phyloP scores from a whole-genome alignment of 1,140 invertebrate species.

The Penaeus vannamei region DNA sequence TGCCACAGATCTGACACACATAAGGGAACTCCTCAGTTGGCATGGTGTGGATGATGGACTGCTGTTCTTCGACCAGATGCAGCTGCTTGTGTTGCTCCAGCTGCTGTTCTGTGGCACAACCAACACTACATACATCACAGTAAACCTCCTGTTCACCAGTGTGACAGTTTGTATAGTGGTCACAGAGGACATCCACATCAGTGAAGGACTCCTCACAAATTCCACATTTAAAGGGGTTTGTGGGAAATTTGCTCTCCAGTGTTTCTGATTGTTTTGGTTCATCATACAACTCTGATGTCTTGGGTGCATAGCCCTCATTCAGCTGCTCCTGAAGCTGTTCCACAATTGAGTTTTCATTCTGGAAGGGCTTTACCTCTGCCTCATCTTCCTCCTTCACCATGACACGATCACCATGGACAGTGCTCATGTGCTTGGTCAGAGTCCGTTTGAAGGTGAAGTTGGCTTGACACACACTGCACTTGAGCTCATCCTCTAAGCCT shows the following conservation, averaged over 20 bases:
- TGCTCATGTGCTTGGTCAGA: conserved; percentile 61
- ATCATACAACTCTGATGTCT: conserved; percentile 67
- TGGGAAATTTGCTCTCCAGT: conserved; percentile 64
- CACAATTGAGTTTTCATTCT: conserved; percentile 54
- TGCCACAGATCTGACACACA: conserved; percentile 74
- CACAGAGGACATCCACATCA: conserved; percentile 65
- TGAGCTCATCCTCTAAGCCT: conserved; percentile 52
- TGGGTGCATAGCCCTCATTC: conserved; percentile 67
- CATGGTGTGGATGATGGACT: conserved; percentile 62
- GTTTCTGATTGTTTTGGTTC: conserved; percentile 65
- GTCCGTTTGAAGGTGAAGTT: conserved; percentile 64
- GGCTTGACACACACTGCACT: conserved; percentile 65
- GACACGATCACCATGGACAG: conserved; percentile 55
- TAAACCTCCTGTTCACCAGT: conserved; percentile 65
- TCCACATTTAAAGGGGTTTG: conserved; percentile 66
- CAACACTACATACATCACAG: conserved; percentile 65
- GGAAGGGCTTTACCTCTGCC: conserved; percentile 25
- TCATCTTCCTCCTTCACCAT: conserved; percentile 52
- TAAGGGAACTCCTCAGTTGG: conserved; percentile 64
- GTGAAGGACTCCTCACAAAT: conserved; percentile 67
- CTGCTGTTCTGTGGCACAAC: conserved; percentile 64
- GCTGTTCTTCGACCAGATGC: conserved; percentile 64
- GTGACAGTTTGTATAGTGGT: conserved; percentile 66
- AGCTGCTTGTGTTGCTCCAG: conserved; percentile 66
- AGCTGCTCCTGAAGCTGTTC: conserved; percentile 67